Evolutionary conservation across 2,888 invertebrate genomes (phyloP), one percentile per base, ranked within the genome.

Genomic region (Steinernema hermaphroditum): DNA sequence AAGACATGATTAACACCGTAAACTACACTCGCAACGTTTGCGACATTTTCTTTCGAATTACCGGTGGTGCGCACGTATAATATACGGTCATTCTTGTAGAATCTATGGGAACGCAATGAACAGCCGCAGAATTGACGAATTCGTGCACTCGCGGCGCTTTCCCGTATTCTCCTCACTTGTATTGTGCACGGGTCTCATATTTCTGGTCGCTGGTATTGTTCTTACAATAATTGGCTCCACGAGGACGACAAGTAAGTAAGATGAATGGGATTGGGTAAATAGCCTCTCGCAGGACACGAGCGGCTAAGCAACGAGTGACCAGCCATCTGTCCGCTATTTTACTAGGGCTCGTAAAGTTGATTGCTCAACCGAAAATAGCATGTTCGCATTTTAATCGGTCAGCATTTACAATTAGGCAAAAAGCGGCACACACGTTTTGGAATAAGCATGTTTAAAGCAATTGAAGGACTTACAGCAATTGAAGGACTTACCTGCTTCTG

Each of bases 121-220:
- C 14, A 62, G 62, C 16, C 27, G 27, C 19, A 22, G 62, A 29
- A 62, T 62, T 6, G 32, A 62, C 34, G 62, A 62, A 34, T 32
- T 62, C 62, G 62, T 62, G 62, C 32, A 62, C 62, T 62, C 62
- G 34, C 62, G 62, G 1, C 62, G 62, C 6, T 62, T 62, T 16
- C 62, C 62, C 27, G 2, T 62, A 29, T 9, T 62, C 12, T 27
- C 62, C 27, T 24, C 62, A 32, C 19, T 62, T 9, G 29, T 62
- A 16, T n/a, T 62, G 62, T 62, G 62, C 62, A 34, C 62, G 34
- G 62, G 62, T 62, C 62, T 62, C 62, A 62, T 62, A 62, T 62
- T 62, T 62, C 62, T 62, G 32, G 29, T 62, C 62, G 62, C 29
- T 27, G 62, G 62, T n/a, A 62, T 62, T 62, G 62, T 62, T 29